Evolutionary conservation across 2,113 vertebrate genomes (phyloP).

Genomic region (Colius striatus): DNA sequence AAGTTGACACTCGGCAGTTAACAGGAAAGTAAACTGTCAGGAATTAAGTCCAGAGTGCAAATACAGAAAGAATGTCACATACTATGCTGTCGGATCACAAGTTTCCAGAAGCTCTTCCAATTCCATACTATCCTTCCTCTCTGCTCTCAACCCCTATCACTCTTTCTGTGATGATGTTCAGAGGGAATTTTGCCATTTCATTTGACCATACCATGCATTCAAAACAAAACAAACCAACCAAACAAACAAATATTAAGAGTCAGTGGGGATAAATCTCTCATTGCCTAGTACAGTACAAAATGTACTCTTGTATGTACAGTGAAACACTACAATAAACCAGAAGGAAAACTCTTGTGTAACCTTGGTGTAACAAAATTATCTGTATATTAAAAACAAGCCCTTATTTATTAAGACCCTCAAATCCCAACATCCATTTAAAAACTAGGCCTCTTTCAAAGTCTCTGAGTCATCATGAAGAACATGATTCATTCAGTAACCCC

Average conservation of each 20-base stretch:
- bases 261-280: not conserved
- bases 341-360: not conserved
- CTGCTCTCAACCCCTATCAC: not conserved
- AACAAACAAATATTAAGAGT: not conserved
- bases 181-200: not conserved
- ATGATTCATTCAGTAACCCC: constrained; percentile 55
- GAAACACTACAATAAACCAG: not conserved
- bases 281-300: constrained; percentile 19
- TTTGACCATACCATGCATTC: not conserved
- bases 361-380: not conserved
- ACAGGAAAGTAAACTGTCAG: constrained; percentile 49
- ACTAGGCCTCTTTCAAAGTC: constrained; percentile 45
- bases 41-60: constrained; percentile 60
- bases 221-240: not conserved
- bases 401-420: constrained; percentile 47
- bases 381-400: constrained; percentile 37
- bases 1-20: not conserved
- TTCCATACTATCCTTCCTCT: not conserved
- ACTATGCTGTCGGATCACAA: constrained; percentile 36
- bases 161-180: not conserved
- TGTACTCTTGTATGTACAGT: constrained; percentile 17
- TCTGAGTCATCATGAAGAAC: constrained; percentile 62
- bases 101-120: constrained; percentile 60
- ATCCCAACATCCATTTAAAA: constrained; percentile 45
- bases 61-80: constrained; percentile 51